A percentile compares a stretch with the other conserved stretches of the same genome.
These are phyloP conservation scores for Acipenser ruthenus DNA, from an alignment of 2,797 vertebrate species.

Conservation along the genomic window DNA sequence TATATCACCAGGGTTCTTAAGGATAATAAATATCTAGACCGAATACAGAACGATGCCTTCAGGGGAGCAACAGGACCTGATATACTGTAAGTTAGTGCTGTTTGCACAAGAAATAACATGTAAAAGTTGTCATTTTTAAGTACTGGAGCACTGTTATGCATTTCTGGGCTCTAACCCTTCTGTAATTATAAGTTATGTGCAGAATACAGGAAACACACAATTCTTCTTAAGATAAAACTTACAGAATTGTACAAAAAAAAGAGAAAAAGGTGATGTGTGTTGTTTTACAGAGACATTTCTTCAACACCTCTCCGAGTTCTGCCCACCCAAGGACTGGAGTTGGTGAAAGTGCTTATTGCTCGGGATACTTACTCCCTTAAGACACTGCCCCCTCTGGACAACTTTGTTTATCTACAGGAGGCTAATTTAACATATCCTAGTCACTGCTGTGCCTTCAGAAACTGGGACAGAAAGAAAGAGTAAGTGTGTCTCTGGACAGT, in stretches of 20 bases:
- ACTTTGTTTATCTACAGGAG: conserved; percentile 65
- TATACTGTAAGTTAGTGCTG: conserved; percentile 63
- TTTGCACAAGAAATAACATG: too few relatives aligned
- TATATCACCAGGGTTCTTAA: conserved; percentile 61
- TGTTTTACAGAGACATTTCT: conserved; percentile 79
- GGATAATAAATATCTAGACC: conserved; percentile 64
- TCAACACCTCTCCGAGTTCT: conserved; percentile 73
- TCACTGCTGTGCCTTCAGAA: conserved; percentile 91
- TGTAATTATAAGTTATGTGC: too few relatives aligned
- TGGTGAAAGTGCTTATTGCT: conserved; percentile 74
- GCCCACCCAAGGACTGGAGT: conserved; percentile 68
- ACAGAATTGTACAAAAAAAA: too few relatives aligned
- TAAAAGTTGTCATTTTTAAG: too few relatives aligned
- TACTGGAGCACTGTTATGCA: too few relatives aligned
- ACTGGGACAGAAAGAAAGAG: conserved; percentile 52
- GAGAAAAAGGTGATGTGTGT: too few relatives aligned
- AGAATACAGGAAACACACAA: too few relatives aligned
- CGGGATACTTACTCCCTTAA: conserved; percentile 72
- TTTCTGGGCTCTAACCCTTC: too few relatives aligned
- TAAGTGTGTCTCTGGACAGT: neutral
- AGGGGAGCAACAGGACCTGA: conserved; percentile 70
- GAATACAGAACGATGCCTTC: conserved; percentile 72
- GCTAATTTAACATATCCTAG: conserved; percentile 87
- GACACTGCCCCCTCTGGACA: conserved; percentile 77
- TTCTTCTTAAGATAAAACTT: too few relatives aligned